Conservation (phyloP, 1,140 invertebrate species). For the Drosophila subpulchrella region DNA sequence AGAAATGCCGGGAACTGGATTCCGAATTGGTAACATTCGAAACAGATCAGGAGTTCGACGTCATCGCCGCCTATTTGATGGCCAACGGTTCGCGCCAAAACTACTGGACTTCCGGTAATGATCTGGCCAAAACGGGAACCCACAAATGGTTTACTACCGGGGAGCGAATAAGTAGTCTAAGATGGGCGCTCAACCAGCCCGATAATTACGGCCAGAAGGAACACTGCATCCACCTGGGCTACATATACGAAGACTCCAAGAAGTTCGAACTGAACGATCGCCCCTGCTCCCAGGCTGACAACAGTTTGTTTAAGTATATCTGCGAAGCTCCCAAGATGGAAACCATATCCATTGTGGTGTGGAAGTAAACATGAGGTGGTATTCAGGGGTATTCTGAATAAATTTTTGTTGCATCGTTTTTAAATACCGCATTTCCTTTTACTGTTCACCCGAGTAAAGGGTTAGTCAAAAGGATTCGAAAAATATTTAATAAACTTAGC, state of each 20-base stretch:
- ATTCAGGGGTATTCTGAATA: too few relatives aligned
- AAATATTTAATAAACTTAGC: too few relatives aligned
- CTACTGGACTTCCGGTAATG: slow-evolving; percentile 54
- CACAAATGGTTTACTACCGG: slow-evolving; percentile 45
- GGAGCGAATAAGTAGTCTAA: slow-evolving; percentile 17
- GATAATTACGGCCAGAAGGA: slow-evolving; percentile 43
- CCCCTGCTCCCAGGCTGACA: slow-evolving; percentile 17
- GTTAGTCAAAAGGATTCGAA: too few relatives aligned
- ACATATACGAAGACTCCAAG: slow-evolving; percentile 15
- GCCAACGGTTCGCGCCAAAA: neutral
- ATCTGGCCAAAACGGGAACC: slow-evolving; percentile 34
- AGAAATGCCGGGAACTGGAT: slow-evolving; percentile 23
- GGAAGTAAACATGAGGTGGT: slow-evolving; percentile 13
- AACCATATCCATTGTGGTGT: slow-evolving; percentile 85
- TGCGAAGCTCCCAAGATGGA: slow-evolving; percentile 86
- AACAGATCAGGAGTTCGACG: slow-evolving; percentile 34
- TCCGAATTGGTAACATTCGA: slow-evolving; percentile 48
- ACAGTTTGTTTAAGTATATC: slow-evolving; percentile 78
- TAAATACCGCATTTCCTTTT: too few relatives aligned
- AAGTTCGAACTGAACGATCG: slow-evolving; percentile 36
- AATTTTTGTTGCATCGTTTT: too few relatives aligned
- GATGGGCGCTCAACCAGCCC: slow-evolving; percentile 41
- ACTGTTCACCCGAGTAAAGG: too few relatives aligned
- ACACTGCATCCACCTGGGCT: slow-evolving; percentile 45
- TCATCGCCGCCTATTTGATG: slow-evolving; percentile 4